A percentile compares a stretch with the other conserved stretches of the same genome.
These are phyloP conservation scores for Adelosebastes latens DNA, from an alignment of 2,797 vertebrate species.

Conservation along the genomic window DNA sequence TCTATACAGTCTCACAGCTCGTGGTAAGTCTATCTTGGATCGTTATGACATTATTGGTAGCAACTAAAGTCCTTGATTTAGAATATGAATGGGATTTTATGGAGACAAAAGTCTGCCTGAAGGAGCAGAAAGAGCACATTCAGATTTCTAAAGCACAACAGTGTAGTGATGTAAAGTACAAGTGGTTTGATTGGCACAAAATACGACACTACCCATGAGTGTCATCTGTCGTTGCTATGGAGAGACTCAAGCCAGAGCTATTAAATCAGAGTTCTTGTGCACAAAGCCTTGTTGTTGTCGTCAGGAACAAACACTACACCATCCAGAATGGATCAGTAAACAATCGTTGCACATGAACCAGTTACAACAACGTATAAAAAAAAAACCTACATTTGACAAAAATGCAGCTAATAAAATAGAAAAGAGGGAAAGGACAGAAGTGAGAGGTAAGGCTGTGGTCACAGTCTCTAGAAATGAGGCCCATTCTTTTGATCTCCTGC, in stretches of 20 bases:
- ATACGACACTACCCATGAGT: not conserved
- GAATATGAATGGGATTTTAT: not conserved
- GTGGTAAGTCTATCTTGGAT: too few relatives aligned
- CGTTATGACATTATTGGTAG: not conserved
- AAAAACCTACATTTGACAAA: not conserved
- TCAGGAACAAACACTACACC: not conserved
- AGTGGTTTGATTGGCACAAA: not conserved
- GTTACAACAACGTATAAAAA: not conserved
- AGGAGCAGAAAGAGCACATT: not conserved
- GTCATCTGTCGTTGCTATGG: not conserved
- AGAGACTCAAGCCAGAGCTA: not conserved
- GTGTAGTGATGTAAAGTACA: not conserved
- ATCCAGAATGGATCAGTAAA: not conserved
- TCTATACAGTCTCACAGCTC: not conserved
- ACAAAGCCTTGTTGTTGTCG: not conserved
- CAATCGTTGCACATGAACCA: not conserved
- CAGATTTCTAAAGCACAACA: not conserved
- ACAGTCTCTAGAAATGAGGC: not conserved
- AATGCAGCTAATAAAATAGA: not conserved
- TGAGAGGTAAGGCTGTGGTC: not conserved
- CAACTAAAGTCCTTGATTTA: not conserved
- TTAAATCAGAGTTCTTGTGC: not conserved
- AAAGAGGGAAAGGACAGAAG: not conserved
- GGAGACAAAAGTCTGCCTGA: not conserved
- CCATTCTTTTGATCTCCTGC: conserved; percentile 22